phyloP scores from a whole-genome alignment of 2,797 vertebrate species.

The Dallia pectoralis region DNA sequence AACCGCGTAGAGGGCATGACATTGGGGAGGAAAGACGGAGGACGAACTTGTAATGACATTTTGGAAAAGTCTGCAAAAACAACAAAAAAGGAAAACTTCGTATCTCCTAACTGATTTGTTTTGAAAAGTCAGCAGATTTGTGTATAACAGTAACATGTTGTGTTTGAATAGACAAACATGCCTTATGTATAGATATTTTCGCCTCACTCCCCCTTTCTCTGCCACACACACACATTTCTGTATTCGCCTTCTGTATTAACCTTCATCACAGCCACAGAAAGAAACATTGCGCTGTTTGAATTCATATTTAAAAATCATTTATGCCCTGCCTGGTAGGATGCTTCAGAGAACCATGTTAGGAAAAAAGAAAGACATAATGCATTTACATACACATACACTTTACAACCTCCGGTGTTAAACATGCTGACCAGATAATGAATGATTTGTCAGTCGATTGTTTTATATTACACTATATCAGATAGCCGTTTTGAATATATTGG shows the following conservation, averaged over 20 bases:
- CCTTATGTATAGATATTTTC: constrained; percentile 30
- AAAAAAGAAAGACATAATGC: constrained; percentile 52
- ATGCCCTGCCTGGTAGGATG: constrained; percentile 48
- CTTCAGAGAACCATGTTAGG: constrained; percentile 66
- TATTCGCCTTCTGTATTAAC: constrained; percentile 62
- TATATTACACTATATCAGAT: constrained; percentile 62
- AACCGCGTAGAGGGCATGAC: constrained; percentile 80
- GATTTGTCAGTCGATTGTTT: constrained; percentile 52
- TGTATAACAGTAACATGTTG: constrained; percentile 8
- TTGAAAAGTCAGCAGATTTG: background rate
- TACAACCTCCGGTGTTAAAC: constrained; percentile 55
- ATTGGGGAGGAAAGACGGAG: constrained; percentile 78
- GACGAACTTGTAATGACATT: constrained; percentile 77
- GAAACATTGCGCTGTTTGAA: constrained; percentile 69
- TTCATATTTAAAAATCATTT: constrained; percentile 58
- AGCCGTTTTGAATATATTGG: constrained; percentile 60
- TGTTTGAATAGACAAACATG: background rate
- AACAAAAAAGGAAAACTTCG: constrained; percentile 37
- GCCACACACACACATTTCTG: constrained; percentile 44
- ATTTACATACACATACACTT: constrained; percentile 64
- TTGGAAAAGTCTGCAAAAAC: constrained; percentile 63
- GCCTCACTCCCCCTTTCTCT: constrained; percentile 35
- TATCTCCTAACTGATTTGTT: constrained; percentile 58
- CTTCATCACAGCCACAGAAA: constrained; percentile 66
- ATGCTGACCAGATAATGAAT: constrained; percentile 55